Percentiles rank a stretch among this genome's conserved stretches.
These are phyloP conservation scores for Hystrix cristata DNA, from an alignment of 2,113 vertebrate genomes.

Conservation along the genomic window DNA sequence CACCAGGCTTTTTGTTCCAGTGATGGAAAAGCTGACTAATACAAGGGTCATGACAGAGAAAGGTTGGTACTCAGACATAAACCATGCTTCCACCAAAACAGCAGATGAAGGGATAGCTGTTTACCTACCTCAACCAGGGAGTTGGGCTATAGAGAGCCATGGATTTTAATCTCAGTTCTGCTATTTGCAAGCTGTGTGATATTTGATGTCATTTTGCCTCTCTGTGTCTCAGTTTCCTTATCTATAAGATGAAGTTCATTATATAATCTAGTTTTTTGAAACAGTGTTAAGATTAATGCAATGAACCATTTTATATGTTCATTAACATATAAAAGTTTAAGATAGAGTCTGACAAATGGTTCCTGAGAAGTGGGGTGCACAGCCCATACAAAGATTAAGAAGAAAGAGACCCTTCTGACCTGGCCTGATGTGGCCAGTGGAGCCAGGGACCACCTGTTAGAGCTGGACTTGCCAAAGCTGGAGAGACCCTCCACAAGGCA, in stretches of 20 bases:
- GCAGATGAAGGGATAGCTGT: neutral
- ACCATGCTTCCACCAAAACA: neutral
- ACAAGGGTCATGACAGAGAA: neutral
- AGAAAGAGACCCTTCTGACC: neutral
- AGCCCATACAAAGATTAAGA: neutral
- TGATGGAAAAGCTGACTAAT: neutral
- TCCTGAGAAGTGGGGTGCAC: neutral
- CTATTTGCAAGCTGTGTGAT: neutral
- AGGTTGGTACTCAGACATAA: neutral
- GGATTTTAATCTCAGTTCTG: neutral
- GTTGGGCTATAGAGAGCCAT: neutral
- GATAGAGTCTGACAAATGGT: neutral
- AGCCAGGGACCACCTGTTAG: neutral
- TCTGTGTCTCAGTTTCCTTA: neutral
- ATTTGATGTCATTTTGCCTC: neutral
- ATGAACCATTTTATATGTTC: neutral
- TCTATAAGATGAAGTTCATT: neutral
- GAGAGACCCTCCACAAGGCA: neutral
- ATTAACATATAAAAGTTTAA: neutral
- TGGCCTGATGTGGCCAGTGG: neutral
- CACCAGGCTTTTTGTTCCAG: neutral
- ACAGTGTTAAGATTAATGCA: neutral
- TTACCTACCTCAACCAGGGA: neutral
- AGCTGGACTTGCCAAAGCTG: neutral
- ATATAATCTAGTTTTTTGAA: neutral